Conservation (phyloP, 1,140 invertebrate genomes). For the Calephelis nemesis region DNA sequence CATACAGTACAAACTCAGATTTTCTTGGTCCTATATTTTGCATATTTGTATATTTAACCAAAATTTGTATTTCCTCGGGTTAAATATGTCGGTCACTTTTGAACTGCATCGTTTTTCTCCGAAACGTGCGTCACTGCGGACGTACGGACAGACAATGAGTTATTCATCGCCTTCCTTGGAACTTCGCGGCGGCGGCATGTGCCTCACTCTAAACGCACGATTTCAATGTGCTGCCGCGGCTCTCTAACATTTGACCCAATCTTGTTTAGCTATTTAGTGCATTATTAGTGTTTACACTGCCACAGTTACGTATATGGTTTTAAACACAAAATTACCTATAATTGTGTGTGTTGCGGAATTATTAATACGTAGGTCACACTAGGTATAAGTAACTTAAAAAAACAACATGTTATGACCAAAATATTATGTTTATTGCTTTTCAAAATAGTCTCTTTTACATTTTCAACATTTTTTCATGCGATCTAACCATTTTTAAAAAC, state of each 20-base stretch:
- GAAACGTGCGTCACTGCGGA: slow-evolving; percentile 72
- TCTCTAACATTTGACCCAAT: slow-evolving; percentile 54
- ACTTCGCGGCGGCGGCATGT: slow-evolving; percentile 71
- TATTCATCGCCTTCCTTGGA: slow-evolving; percentile 75
- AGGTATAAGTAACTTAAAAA: too few relatives aligned
- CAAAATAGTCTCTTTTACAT: too few relatives aligned
- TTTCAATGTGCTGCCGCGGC: slow-evolving; percentile 48
- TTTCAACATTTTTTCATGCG: too few relatives aligned
- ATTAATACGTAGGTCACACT: too few relatives aligned
- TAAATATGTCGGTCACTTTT: slow-evolving; percentile 67
- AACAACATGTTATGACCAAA: too few relatives aligned
- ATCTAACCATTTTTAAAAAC: too few relatives aligned
- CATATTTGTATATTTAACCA: slow-evolving; percentile 19
- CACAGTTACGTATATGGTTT: neutral
- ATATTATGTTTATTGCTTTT: too few relatives aligned
- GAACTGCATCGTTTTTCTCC: slow-evolving; percentile 61
- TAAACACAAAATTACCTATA: neutral
- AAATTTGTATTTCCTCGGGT: slow-evolving; percentile 50
- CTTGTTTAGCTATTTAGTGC: slow-evolving; percentile 52
- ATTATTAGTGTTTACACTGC: slow-evolving; percentile 12
- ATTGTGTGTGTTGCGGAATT: neutral
- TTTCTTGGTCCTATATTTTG: too few relatives aligned
- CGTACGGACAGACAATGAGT: slow-evolving; percentile 74
- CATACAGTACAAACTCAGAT: too few relatives aligned
- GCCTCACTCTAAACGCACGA: slow-evolving; percentile 61